phyloP scores from a whole-genome alignment of 2,888 invertebrate species.

The Microdon myrmicae region DNA sequence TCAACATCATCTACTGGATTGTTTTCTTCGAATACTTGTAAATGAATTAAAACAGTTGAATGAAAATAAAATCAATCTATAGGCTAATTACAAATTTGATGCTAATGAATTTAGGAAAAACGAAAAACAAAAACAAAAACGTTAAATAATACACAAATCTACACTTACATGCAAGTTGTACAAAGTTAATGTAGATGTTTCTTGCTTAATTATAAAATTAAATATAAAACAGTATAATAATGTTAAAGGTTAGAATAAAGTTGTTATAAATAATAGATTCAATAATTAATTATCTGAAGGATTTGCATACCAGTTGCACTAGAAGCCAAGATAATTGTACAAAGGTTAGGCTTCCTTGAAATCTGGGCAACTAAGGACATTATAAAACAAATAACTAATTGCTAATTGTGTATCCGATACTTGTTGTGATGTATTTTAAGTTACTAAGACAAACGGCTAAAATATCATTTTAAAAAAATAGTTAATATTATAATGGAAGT shows the following conservation, averaged over 20 bases:
- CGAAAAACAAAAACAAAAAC: background rate
- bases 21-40: constrained; percentile 78
- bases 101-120: background rate
- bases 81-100: constrained; percentile 14
- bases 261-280: no score
- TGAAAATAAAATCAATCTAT: constrained; percentile 4
- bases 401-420: constrained; percentile 17
- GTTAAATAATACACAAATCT: background rate
- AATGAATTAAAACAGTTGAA: constrained; percentile 47
- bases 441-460: constrained; percentile 11
- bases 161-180: constrained; percentile 21
- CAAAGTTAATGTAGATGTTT: constrained; percentile 33
- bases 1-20: constrained; percentile 79
- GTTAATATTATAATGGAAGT: no score
- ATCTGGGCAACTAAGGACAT: background rate
- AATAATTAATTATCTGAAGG: no score
- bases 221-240: constrained; percentile 2
- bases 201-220: no score
- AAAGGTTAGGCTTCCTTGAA: no score
- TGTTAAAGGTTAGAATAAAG: constrained; percentile 15
- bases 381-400: constrained; percentile 1
- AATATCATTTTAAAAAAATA: background rate
- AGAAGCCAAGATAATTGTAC: no score
- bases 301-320: no score
- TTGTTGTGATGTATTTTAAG: constrained; percentile 32